These are phyloP conservation scores for Epinephelus moara DNA, from an alignment of 2,113 vertebrate species.

Conservation along the genomic window DNA sequence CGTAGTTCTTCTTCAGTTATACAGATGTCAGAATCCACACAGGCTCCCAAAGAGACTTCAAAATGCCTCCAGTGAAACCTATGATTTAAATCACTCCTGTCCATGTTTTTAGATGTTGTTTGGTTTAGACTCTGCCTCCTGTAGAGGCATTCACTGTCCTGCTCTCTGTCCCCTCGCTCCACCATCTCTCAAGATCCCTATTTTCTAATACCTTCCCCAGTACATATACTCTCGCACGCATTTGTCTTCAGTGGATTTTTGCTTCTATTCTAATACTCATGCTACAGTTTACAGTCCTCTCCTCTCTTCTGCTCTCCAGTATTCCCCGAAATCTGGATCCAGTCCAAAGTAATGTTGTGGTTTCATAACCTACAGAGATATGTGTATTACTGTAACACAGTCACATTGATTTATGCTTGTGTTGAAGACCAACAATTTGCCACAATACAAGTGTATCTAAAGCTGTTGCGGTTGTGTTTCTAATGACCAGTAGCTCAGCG, in stretches of 20 bases:
- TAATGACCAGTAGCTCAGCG: not conserved
- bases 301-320: not conserved
- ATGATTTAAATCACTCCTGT: not conserved
- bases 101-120: not conserved
- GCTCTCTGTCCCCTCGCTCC: not conserved
- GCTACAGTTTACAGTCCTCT: not conserved
- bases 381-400: slow-evolving; percentile 25
- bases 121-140: not conserved
- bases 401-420: slow-evolving; percentile 22
- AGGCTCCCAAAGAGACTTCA: not conserved
- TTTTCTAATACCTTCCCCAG: not conserved
- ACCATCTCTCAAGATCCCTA: not conserved
- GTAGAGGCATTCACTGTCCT: not conserved
- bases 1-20: not conserved
- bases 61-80: not conserved
- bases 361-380: slow-evolving; percentile 28
- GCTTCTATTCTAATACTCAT: not conserved
- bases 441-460: not conserved
- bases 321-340: slow-evolving; percentile 16
- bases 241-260: not conserved
- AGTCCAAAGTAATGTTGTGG: slow-evolving; percentile 17
- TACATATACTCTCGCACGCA: no score
- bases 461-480: slow-evolving; percentile 12
- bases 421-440: slow-evolving; percentile 24
- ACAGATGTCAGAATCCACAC: not conserved